Conservation (phyloP, 1,140 invertebrate genomes). For the Drosophila baimaii region DNA sequence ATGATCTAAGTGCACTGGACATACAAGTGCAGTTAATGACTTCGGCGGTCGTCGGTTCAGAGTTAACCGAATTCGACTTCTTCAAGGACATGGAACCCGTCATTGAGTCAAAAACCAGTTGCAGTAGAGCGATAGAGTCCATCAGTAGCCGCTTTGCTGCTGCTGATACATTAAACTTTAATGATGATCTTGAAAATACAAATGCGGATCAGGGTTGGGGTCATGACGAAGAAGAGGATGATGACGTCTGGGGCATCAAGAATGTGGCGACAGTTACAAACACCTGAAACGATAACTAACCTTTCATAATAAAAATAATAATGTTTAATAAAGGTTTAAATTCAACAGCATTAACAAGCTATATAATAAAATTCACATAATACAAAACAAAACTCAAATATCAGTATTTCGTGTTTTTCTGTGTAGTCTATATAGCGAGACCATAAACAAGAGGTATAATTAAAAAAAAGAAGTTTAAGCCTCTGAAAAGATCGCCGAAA, state of each 20-base stretch:
- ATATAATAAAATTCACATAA: conserved; percentile 37
- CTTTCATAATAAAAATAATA: conserved; percentile 1
- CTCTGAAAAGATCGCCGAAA: no score
- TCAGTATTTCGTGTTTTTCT: not conserved
- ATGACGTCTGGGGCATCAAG: conserved; percentile 52
- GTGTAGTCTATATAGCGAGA: no score
- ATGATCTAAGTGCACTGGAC: conserved; percentile 90
- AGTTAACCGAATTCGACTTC: conserved; percentile 88
- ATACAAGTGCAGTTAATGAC: conserved; percentile 87
- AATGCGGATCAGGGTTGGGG: conserved; percentile 65
- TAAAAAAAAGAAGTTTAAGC: no score
- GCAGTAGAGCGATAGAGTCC: conserved; percentile 10
- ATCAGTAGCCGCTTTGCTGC: conserved; percentile 70
- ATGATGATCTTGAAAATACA: conserved; percentile 23
- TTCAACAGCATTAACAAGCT: conserved; percentile 6
- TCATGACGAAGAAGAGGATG: conserved; percentile 67
- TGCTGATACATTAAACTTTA: not conserved
- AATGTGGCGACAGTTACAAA: not conserved
- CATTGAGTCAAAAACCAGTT: conserved; percentile 87
- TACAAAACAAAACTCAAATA: not conserved
- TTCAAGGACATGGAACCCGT: conserved; percentile 94
- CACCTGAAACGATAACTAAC: not conserved
- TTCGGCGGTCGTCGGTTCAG: conserved; percentile 83
- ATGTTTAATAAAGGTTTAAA: not conserved
- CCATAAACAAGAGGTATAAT: no score